Conservation (phyloP, 2,888 invertebrate species). For the Phyllotreta cruciferae region DNA sequence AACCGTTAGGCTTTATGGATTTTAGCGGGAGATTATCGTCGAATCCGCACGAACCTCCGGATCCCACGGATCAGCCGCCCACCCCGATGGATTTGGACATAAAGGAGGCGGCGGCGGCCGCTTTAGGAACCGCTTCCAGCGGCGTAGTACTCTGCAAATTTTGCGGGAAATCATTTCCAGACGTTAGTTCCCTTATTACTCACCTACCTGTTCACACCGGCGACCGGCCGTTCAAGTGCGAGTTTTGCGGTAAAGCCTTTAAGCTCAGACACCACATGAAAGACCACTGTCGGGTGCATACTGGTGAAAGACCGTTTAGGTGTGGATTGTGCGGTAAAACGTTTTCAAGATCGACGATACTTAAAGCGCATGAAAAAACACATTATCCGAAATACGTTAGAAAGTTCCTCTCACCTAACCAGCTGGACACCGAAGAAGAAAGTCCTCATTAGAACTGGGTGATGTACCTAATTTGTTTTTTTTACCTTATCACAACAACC, state of each 20-base stretch:
- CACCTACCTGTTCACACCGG: conserved; percentile 90
- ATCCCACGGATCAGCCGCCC: conserved; percentile 63
- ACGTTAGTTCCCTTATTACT: conserved; percentile 85
- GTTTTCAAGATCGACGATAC: conserved; percentile 87
- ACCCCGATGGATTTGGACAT: conserved; percentile 69
- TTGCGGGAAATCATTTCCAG: conserved; percentile 91
- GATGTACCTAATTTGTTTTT: conserved; percentile 25
- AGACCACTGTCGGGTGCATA: conserved; percentile 92
- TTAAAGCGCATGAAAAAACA: conserved; percentile 92
- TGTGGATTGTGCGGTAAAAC: conserved; percentile 90
- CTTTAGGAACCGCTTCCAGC: conserved; percentile 57
- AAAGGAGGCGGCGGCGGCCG: conserved; percentile 70
- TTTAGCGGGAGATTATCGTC: conserved; percentile 59
- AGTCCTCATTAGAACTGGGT: conserved; percentile 69
- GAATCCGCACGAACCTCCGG: conserved; percentile 58
- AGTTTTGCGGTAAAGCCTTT: conserved; percentile 93
- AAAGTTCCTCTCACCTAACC: conserved; percentile 87
- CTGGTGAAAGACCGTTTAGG: conserved; percentile 88
- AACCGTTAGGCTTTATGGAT: conserved; percentile 54
- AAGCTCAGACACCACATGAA: conserved; percentile 93
- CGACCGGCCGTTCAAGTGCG: conserved; percentile 90
- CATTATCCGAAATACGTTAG: conserved; percentile 91
- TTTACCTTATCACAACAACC: conserved; percentile 34
- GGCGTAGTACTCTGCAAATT: conserved; percentile 87
- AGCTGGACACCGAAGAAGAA: conserved; percentile 83